Evolutionary conservation across 2,888 invertebrate species (phyloP).

Genomic region (Pachycephus smyrnensis): DNA sequence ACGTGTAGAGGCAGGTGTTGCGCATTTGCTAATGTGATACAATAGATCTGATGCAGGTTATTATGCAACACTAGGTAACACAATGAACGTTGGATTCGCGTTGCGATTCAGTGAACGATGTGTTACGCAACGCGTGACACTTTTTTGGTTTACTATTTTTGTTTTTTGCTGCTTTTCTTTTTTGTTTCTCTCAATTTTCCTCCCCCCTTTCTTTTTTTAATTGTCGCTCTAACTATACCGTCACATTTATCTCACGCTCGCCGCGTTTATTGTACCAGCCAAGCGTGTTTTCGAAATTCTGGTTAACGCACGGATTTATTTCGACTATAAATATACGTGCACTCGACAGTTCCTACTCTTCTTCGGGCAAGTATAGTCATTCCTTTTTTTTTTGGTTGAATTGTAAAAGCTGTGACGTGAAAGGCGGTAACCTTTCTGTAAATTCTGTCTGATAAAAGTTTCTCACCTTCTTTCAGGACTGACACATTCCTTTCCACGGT

Average conservation of each 20-base stretch:
- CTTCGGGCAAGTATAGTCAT: too few relatives aligned
- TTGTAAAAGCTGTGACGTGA: too few relatives aligned
- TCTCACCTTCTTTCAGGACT: too few relatives aligned
- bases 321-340: too few relatives aligned
- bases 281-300: background rate
- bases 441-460: too few relatives aligned
- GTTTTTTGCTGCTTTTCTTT: background rate
- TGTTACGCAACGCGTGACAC: background rate
- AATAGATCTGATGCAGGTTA: background rate
- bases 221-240: background rate
- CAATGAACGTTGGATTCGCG: background rate
- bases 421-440: too few relatives aligned
- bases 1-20: slow-evolving; percentile 26
- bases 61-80: background rate
- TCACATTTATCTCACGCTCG: background rate
- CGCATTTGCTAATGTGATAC: slow-evolving; percentile 24
- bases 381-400: too few relatives aligned
- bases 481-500: too few relatives aligned
- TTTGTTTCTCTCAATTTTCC: background rate
- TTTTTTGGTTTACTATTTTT: background rate
- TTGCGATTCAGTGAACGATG: background rate
- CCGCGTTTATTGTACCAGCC: background rate
- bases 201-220: background rate
- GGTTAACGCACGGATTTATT: too few relatives aligned
- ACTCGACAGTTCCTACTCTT: too few relatives aligned